These are phyloP conservation scores for Hirudo medicinalis DNA, from an alignment of 1,140 invertebrate species.

Conservation along the genomic window DNA sequence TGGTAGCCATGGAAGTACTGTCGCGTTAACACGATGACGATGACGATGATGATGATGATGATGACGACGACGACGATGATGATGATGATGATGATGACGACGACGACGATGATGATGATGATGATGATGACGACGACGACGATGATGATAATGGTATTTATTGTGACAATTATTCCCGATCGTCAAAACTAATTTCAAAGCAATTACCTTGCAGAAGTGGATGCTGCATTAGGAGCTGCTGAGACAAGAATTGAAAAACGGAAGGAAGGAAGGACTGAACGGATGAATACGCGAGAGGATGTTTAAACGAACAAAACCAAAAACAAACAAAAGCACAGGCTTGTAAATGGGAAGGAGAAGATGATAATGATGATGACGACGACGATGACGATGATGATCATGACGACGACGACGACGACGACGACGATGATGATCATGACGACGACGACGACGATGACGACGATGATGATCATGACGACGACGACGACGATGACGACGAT, in stretches of 20 bases:
- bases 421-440: neutral
- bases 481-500: too few relatives aligned
- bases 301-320: too few relatives aligned
- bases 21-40: neutral
- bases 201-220: too few relatives aligned
- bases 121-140: neutral
- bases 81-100: constrained; percentile 2
- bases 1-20: too few relatives aligned
- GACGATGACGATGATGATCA: neutral
- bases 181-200: neutral
- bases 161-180: neutral
- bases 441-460: constrained; percentile 1
- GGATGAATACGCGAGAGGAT: too few relatives aligned
- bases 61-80: neutral
- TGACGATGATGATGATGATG: neutral
- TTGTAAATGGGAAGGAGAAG: neutral
- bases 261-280: too few relatives aligned
- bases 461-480: too few relatives aligned
- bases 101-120: neutral
- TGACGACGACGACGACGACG: neutral
- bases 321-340: too few relatives aligned
- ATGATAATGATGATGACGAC: constrained; percentile 13
- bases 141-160: neutral
- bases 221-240: too few relatives aligned
- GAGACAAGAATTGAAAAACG: too few relatives aligned